Evolutionary conservation across 1,140 invertebrate genomes (phyloP).

Genomic region (Danaus melanippus): DNA sequence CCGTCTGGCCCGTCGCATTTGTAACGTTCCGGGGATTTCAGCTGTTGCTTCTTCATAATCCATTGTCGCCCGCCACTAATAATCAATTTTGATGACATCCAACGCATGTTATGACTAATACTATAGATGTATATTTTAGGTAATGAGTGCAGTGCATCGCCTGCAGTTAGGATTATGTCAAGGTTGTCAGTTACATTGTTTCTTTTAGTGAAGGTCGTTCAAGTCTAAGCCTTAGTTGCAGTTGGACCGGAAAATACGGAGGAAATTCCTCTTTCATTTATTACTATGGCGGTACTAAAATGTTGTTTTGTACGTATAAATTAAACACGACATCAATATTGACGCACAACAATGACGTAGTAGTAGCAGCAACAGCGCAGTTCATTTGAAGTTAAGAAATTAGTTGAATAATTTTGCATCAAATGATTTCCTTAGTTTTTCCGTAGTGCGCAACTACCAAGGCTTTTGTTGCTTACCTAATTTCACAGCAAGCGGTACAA

Average conservation of each 20-base stretch:
- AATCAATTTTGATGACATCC: too few species aligned
- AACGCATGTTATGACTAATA: constrained; percentile 18
- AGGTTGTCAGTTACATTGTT: constrained; percentile 67
- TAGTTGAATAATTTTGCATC: background rate
- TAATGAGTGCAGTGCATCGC: constrained; percentile 55
- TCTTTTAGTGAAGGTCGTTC: constrained; percentile 63
- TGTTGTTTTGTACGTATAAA: constrained; percentile 31
- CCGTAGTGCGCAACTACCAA: constrained; percentile 46
- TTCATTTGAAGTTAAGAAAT: too few species aligned
- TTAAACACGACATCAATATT: background rate
- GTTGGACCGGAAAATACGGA: constrained; percentile 59
- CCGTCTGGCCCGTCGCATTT: constrained; percentile 64
- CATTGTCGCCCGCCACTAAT: constrained; percentile 14
- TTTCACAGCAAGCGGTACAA: constrained; percentile 65
- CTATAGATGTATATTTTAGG: constrained; percentile 55
- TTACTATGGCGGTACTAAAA: constrained; percentile 52
- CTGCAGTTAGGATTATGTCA: constrained; percentile 59
- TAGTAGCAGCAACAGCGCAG: too few species aligned
- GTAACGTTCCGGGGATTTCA: constrained; percentile 36
- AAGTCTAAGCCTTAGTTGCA: constrained; percentile 35
- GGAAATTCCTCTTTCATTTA: constrained; percentile 65
- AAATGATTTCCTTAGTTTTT: constrained; percentile 52
- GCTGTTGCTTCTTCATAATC: constrained; percentile 31
- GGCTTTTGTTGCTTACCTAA: constrained; percentile 68
- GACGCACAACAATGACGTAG: too few species aligned